Evolutionary conservation across 2,888 invertebrate species (phyloP).

Genomic region (Drosophila longiperda): DNA sequence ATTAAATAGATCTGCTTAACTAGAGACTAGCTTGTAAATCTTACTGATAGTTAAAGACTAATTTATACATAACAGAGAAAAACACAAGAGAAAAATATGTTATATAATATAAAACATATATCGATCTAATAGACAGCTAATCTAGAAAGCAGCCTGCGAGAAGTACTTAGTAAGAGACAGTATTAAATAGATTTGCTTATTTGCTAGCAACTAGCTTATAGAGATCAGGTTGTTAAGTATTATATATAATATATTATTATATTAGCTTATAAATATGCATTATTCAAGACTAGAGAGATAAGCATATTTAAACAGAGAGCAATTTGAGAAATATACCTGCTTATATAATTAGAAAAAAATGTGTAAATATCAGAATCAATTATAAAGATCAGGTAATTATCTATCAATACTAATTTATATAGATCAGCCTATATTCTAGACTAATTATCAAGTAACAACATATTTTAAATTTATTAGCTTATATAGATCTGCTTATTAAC

Average conservation of each 20-base stretch:
- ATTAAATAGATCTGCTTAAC: too few relatives aligned
- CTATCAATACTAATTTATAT: neutral
- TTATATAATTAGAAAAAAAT: neutral
- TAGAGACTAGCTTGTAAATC: too few relatives aligned
- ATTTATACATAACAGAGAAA: too few relatives aligned
- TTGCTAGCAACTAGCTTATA: neutral
- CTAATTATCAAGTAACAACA: neutral
- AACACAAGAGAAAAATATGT: too few relatives aligned
- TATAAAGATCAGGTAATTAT: neutral
- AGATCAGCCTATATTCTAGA: neutral
- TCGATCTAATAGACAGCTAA: neutral
- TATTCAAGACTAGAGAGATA: neutral
- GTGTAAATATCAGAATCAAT: neutral
- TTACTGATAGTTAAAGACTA: too few relatives aligned
- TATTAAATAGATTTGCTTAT: neutral
- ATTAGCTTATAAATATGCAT: neutral
- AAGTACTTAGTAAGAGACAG: neutral
- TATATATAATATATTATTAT: too few relatives aligned
- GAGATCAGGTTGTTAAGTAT: too few relatives aligned
- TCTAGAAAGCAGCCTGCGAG: fast-evolving
- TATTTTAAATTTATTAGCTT: neutral
- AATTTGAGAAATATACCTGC: neutral
- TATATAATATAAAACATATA: too few relatives aligned
- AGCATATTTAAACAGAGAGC: neutral
- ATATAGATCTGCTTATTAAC: neutral